Percentiles rank a stretch among this genome's conserved stretches.
Conservation (phyloP, 2,888 invertebrate species). For the Girardia tigrina region DNA sequence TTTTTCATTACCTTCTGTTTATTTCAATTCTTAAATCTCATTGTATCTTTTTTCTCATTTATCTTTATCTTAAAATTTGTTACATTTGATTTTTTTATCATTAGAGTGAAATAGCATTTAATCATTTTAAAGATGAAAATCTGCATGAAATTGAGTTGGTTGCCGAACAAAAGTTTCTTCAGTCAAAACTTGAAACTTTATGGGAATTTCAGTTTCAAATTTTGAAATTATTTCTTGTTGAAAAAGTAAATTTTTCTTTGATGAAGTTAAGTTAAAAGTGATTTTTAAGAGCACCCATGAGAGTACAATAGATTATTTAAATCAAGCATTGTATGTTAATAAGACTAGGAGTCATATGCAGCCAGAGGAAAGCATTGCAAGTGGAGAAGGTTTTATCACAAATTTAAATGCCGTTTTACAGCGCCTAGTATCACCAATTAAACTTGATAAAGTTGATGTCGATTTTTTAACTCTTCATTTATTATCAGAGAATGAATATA, state of each 20-base stretch:
- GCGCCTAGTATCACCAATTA: conserved; percentile 70
- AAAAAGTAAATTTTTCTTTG: background rate
- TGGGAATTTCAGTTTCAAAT: background rate
- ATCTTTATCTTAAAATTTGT: background rate
- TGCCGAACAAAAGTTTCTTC: background rate
- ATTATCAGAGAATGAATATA: background rate
- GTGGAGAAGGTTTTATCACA: conserved; percentile 85
- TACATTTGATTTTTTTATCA: background rate
- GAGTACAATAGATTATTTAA: conserved; percentile 3
- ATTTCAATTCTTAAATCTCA: background rate
- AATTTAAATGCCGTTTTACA: conserved; percentile 81
- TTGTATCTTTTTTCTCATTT: background rate
- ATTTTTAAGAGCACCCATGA: background rate
- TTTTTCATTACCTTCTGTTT: background rate
- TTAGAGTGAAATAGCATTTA: background rate
- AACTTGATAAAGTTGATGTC: conserved; percentile 61
- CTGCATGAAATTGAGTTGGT: background rate
- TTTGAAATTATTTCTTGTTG: background rate
- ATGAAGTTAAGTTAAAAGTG: background rate
- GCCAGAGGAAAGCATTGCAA: conserved; percentile 69
- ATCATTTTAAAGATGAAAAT: conserved; percentile 12
- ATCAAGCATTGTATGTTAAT: background rate
- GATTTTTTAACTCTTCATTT: background rate
- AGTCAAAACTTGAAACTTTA: background rate
- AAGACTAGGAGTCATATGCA: conserved; percentile 39